phyloP scores from a whole-genome alignment of 2,888 invertebrate genomes.

The Disparrhopalites patrizii region DNA sequence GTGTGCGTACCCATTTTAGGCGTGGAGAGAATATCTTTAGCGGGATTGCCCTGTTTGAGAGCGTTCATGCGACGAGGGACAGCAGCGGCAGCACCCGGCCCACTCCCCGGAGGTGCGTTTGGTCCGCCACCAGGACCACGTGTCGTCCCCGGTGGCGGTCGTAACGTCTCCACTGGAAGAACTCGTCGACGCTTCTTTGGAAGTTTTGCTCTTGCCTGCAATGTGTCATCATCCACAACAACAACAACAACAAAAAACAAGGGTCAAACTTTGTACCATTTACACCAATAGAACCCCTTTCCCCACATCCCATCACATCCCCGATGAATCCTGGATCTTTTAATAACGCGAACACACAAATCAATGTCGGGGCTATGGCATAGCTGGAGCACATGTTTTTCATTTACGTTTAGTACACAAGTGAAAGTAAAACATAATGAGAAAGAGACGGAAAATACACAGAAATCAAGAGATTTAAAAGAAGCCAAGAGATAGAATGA shows the following conservation, averaged over 20 bases:
- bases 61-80: conserved; percentile 70
- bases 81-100: conserved; percentile 49
- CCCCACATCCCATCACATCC: too few relatives aligned
- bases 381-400: too few relatives aligned
- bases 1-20: conserved; percentile 69
- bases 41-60: conserved; percentile 75
- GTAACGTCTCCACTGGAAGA: conserved; percentile 88
- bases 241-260: conserved; percentile 1
- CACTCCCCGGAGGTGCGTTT: conserved; percentile 52
- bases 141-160: conserved; percentile 60
- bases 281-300: too few relatives aligned
- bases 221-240: too few relatives aligned
- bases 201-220: conserved; percentile 92
- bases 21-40: conserved; percentile 68
- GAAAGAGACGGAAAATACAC: too few relatives aligned
- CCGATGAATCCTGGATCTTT: too few relatives aligned
- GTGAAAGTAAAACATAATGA: too few relatives aligned
- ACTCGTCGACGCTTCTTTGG: conserved; percentile 97
- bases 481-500: too few relatives aligned
- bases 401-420: too few relatives aligned
- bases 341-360: too few relatives aligned
- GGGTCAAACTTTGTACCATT: background rate
- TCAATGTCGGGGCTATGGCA: too few relatives aligned
- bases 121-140: conserved; percentile 51
- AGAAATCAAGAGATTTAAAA: too few relatives aligned